phyloP scores from a whole-genome alignment of 2,113 vertebrate species.

The Aldabrachelys gigantea region DNA sequence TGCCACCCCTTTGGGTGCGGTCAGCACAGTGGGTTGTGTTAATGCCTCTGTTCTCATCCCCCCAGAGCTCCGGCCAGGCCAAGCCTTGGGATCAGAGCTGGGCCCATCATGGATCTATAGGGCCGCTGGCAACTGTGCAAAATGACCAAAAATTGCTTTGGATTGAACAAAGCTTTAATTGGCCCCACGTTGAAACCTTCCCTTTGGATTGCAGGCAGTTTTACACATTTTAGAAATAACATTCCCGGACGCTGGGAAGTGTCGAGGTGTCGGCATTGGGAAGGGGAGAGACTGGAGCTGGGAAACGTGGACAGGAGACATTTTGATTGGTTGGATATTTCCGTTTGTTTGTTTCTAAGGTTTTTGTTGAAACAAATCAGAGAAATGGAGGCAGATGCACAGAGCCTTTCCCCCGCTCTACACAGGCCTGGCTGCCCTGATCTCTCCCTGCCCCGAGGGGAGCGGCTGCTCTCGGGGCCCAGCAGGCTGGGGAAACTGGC shows the following conservation, averaged over 20 bases:
- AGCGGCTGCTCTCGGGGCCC: too few species aligned
- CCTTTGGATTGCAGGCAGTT: not conserved
- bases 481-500: too few species aligned
- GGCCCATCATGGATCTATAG: too few species aligned
- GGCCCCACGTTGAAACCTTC: not conserved
- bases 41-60: not conserved
- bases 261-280: not conserved
- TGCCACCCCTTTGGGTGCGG: not conserved
- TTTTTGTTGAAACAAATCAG: too few species aligned
- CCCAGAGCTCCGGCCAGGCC: not conserved
- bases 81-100: too few species aligned
- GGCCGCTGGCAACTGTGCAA: not conserved
- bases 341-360: too few species aligned
- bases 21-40: not conserved
- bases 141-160: not conserved
- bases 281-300: not conserved
- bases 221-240: not conserved
- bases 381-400: too few species aligned
- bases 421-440: too few species aligned
- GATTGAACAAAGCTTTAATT: not conserved
- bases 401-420: too few species aligned
- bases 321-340: too few species aligned
- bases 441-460: not conserved
- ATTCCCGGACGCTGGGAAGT: not conserved
- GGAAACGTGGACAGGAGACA: too few species aligned